phyloP scores from a whole-genome alignment of 2,888 invertebrate species.

The Cenopis cana region DNA sequence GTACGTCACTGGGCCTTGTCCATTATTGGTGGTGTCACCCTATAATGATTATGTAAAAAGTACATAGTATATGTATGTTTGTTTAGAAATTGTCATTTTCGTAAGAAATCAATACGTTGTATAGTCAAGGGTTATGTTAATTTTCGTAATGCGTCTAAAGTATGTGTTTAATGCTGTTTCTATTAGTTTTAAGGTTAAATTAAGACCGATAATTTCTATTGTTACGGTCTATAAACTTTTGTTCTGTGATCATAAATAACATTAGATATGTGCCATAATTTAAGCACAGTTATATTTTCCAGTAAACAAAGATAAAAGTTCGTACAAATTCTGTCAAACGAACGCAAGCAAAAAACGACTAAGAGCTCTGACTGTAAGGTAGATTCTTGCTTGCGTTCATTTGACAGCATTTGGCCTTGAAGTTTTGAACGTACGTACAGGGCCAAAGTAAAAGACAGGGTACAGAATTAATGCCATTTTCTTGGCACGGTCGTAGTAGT shows the following conservation, averaged over 20 bases:
- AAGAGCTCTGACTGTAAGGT: too few relatives aligned
- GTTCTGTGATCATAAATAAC: not conserved
- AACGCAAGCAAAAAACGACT: too few relatives aligned
- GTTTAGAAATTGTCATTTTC: not conserved
- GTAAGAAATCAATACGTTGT: not conserved
- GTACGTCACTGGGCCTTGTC: too few relatives aligned
- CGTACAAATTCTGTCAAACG: too few relatives aligned
- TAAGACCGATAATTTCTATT: conserved; percentile 1
- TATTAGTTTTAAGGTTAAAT: not conserved
- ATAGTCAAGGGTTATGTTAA: not conserved
- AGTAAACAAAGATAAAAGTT: not conserved
- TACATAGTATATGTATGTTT: not conserved
- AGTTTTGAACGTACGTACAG: too few relatives aligned
- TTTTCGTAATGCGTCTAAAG: not conserved
- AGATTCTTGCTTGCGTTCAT: too few relatives aligned
- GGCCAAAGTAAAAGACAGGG: too few relatives aligned
- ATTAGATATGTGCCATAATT: not conserved
- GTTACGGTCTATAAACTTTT: not conserved
- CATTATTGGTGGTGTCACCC: too few relatives aligned
- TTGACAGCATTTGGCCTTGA: too few relatives aligned
- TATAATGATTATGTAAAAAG: not conserved
- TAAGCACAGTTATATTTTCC: not conserved
- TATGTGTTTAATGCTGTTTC: not conserved
- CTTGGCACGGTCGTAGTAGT: too few relatives aligned
- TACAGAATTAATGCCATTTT: too few relatives aligned